Percentiles rank a stretch among this genome's conserved stretches.
phyloP scores from a whole-genome alignment of 2,888 invertebrate genomes.

The Cabera pusaria region DNA sequence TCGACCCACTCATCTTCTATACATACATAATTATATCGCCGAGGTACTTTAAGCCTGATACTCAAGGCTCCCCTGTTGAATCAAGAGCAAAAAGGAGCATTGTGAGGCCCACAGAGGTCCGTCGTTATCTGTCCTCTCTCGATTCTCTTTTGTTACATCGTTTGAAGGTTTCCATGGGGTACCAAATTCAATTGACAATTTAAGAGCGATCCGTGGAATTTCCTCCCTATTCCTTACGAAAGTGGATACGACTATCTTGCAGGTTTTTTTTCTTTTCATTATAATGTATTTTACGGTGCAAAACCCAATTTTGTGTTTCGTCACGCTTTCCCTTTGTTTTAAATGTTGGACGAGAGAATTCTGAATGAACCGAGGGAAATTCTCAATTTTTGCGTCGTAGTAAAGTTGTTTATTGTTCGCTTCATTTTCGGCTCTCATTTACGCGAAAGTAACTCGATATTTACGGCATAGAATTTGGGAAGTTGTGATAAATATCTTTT shows the following conservation, averaged over 20 bases:
- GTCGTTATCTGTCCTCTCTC: conserved; percentile 28
- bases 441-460: no score
- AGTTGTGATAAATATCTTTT: no score
- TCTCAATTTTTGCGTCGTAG: no score
- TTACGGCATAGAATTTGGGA: no score
- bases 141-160: conserved; percentile 35
- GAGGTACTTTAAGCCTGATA: no score
- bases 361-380: no score
- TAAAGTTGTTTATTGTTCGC: no score
- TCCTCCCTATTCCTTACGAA: conserved; percentile 34
- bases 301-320: conserved; percentile 3
- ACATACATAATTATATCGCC: no score
- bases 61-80: conserved; percentile 15
- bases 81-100: conserved; percentile 13
- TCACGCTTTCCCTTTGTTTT: conserved; percentile 6
- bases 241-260: conserved; percentile 29
- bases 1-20: no score
- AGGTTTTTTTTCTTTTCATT: conserved; percentile 18
- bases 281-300: conserved; percentile 15
- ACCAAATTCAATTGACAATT: conserved; percentile 44
- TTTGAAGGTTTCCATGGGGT: conserved; percentile 26
- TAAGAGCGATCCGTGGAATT: conserved; percentile 27
- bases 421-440: no score
- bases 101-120: conserved; percentile 1
- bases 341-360: background rate